A percentile compares a stretch with the other conserved stretches of the same genome.
Evolutionary conservation across 2,113 vertebrate genomes (phyloP).

Genomic region (Ptilorrhoa leucosticta): DNA sequence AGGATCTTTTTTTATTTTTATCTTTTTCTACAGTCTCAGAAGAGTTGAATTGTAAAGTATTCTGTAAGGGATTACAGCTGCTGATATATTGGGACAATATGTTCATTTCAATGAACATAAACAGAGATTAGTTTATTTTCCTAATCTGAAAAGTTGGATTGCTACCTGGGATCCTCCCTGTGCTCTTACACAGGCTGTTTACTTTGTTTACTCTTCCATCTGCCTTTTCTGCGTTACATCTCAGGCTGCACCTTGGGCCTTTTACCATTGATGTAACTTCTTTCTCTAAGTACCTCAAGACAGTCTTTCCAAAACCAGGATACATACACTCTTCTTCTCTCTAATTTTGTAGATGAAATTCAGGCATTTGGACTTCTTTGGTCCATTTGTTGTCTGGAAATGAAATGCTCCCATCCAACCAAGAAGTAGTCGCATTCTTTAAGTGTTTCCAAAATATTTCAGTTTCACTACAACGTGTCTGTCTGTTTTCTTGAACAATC

Average conservation of each 20-base stretch:
- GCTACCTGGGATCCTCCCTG: background rate
- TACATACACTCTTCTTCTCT: background rate
- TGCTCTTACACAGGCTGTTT: background rate
- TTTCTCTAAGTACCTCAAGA: background rate
- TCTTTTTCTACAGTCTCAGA: background rate
- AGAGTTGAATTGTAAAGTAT: background rate
- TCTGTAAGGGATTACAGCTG: background rate
- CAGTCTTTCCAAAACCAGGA: background rate
- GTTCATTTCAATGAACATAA: background rate
- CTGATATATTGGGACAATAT: background rate
- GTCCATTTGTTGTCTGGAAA: background rate
- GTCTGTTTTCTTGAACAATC: background rate
- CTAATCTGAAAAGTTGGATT: background rate
- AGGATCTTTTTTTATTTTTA: background rate
- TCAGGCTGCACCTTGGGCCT: background rate
- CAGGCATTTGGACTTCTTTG: background rate
- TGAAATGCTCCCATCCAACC: background rate
- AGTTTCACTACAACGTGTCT: background rate
- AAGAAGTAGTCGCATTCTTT: background rate
- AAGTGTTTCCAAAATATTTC: background rate
- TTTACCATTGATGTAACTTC: background rate
- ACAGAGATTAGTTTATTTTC: background rate
- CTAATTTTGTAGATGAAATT: background rate
- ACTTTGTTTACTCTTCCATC: background rate
- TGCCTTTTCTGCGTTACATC: background rate